Evolutionary conservation across 1,140 invertebrate species (phyloP).

Genomic region (Caenorhabditis latens): DNA sequence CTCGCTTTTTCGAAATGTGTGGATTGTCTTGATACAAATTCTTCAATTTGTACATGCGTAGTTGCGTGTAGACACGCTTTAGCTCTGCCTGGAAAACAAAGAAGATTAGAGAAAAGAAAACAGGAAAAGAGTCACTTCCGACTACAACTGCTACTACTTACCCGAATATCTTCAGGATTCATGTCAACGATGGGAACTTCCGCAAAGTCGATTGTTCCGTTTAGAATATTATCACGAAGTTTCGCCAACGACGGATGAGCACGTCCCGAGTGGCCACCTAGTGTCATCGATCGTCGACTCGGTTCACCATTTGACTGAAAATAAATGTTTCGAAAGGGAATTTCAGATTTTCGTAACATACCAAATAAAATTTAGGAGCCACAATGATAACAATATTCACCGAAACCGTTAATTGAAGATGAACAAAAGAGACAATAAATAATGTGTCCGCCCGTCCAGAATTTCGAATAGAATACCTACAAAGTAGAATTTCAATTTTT

Average conservation of each 20-base stretch:
- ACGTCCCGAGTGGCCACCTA: slow-evolving; percentile 78
- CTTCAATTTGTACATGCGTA: slow-evolving; percentile 86
- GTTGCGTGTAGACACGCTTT: slow-evolving; percentile 88
- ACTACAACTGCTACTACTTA: slow-evolving; percentile 69
- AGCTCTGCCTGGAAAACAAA: slow-evolving; percentile 84
- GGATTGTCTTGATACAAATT: slow-evolving; percentile 92
- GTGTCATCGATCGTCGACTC: slow-evolving; percentile 78
- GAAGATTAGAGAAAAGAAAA: background rate
- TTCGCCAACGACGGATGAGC: slow-evolving; percentile 78
- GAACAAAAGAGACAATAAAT: slow-evolving; percentile 73
- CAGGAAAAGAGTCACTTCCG: slow-evolving; percentile 61
- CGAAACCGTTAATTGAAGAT: slow-evolving; percentile 77
- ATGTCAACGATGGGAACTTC: slow-evolving; percentile 89
- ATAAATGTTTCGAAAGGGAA: background rate
- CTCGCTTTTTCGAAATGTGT: slow-evolving; percentile 90
- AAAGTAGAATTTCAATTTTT: slow-evolving; percentile 19
- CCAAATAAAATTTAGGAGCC: slow-evolving; percentile 69
- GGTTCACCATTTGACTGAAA: slow-evolving; percentile 69
- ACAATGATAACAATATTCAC: slow-evolving; percentile 74
- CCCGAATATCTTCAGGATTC: slow-evolving; percentile 90
- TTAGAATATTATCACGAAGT: slow-evolving; percentile 83
- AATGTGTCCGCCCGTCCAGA: slow-evolving; percentile 68
- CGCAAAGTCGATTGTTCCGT: slow-evolving; percentile 87
- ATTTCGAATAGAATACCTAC: slow-evolving; percentile 70
- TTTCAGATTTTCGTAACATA: background rate